Conservation (phyloP, 1,140 invertebrate species). For the Oscheius sp. region DNA sequence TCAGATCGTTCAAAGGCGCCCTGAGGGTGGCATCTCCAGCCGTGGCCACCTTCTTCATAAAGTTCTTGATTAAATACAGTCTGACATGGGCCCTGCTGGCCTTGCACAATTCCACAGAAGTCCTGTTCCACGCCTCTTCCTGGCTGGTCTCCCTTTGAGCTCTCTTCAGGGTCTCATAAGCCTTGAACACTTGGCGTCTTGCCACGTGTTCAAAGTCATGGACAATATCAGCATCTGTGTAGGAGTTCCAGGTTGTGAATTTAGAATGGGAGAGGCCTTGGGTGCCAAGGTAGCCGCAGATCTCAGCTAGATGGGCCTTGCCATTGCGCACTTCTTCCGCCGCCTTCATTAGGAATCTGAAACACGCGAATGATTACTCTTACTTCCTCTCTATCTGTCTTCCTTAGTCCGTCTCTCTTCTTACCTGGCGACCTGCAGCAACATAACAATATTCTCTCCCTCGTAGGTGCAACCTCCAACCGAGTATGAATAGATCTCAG, state of each 20-base stretch:
- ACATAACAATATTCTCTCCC: slow-evolving; percentile 77
- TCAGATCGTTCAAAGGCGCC: background rate
- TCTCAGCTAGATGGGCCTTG: slow-evolving; percentile 15
- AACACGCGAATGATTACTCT: slow-evolving; percentile 37
- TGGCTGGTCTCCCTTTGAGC: slow-evolving; percentile 35
- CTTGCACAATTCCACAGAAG: slow-evolving; percentile 49
- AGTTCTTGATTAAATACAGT: slow-evolving; percentile 47
- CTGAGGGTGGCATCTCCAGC: slow-evolving; percentile 1
- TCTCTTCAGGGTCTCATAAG: slow-evolving; percentile 48
- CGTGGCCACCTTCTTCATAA: slow-evolving; percentile 35
- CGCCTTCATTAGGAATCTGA: slow-evolving; percentile 57
- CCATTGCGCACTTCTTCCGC: slow-evolving; percentile 30
- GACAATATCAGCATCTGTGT: slow-evolving; percentile 43
- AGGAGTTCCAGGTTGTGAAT: background rate
- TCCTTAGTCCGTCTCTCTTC: background rate
- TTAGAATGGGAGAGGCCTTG: background rate
- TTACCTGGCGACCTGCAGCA: slow-evolving; percentile 80
- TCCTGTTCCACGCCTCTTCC: slow-evolving; percentile 56
- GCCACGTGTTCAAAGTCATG: slow-evolving; percentile 37
- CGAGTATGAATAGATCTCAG: slow-evolving; percentile 75
- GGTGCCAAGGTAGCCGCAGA: slow-evolving; percentile 5
- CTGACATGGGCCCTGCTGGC: slow-evolving; percentile 46
- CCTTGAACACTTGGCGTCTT: slow-evolving; percentile 50
- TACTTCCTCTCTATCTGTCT: slow-evolving; percentile 31
- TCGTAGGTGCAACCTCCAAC: slow-evolving; percentile 86